Base-by-base conservation (phyloP, 2,113 vertebrate genomes). In the Scomber colias region DNA sequence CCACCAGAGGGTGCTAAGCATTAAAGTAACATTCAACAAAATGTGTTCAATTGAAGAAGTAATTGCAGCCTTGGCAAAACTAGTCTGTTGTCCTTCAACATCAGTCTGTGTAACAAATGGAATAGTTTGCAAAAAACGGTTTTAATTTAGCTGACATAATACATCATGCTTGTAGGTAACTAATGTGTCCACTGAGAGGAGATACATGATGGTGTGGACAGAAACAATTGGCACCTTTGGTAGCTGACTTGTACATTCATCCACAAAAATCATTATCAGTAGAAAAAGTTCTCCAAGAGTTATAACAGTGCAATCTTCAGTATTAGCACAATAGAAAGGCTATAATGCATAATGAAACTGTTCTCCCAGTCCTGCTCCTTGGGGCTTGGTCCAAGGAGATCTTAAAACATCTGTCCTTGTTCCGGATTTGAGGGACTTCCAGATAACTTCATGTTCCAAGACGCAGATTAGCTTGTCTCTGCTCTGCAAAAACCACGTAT, bases 221-320 rank as follows among this genome's bases (percentile, higher is more conserved):
- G 55, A 75, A 84, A 77, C 24, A 61, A 57, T 76, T 70, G 56
- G 66, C 79, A 90, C 74, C 79, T 93, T 94, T 93, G 90, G 92
- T 87, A 31, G 49, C 74, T 79, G 57, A 77, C 55, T 71, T 76
- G 45, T 90, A 92, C 92, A 91, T 90, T 93, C 90, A 87, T 85
- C 51, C 51, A 82, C 64, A 81, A 71, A 71, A 55, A 55, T 40
- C 48, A 54, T 64, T 0, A 55, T 76, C 85, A 87, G 87, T 87
- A 90, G 88, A 84, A 77, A 72, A 62, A 40, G 35, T 40, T 40
- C 11, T 45, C 51, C 48, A 40, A 71, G 21, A 73, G 51, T 71
- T 67, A 77, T 21, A 62, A 85, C 82, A 92, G 88, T 90, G 88
- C 87, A 90, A 77, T 88, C 73, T 89, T 89, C 86, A 84, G 84